phyloP scores from a whole-genome alignment of 2,888 invertebrate species.

The Andrena fulva region DNA sequence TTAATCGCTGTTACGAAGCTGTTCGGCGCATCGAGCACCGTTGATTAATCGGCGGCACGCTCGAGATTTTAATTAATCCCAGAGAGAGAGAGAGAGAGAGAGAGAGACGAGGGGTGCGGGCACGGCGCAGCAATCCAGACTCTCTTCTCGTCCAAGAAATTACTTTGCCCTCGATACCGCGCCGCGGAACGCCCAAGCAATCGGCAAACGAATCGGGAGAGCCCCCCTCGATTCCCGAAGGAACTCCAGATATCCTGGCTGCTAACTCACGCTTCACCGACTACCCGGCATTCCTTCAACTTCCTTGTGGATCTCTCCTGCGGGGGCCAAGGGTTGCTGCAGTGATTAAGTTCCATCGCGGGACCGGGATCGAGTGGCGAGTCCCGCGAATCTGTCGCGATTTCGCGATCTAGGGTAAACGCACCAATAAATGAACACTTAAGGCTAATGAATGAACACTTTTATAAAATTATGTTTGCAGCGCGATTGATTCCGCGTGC shows the following conservation, averaged over 20 bases:
- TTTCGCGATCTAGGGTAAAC: background rate
- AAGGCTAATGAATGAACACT: no score
- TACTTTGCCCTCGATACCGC: constrained; percentile 66
- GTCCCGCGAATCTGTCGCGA: background rate
- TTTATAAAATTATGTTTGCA: no score
- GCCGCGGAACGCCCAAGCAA: constrained; percentile 55
- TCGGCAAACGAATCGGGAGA: constrained; percentile 68
- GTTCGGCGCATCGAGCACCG: constrained; percentile 75
- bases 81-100: constrained; percentile 52
- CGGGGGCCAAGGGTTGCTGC: background rate
- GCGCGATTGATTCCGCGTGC: no score
- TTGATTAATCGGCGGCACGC: constrained; percentile 79
- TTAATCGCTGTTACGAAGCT: constrained; percentile 75
- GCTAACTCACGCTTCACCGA: constrained; percentile 53
- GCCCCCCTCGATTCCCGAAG: constrained; percentile 66
- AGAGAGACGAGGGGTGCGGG: constrained; percentile 16
- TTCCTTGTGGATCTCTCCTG: constrained; percentile 51
- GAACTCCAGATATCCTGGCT: constrained; percentile 63
- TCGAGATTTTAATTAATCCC: constrained; percentile 80
- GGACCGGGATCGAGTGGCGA: constrained; percentile 20
- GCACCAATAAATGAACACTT: no score
- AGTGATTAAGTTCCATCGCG: constrained; percentile 47
- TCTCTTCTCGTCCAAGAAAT: constrained; percentile 66
- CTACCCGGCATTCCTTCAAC: constrained; percentile 58
- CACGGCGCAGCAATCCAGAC: constrained; percentile 39